phyloP scores from a whole-genome alignment of 2,888 invertebrate species.

The Chrysolina oricalcia region DNA sequence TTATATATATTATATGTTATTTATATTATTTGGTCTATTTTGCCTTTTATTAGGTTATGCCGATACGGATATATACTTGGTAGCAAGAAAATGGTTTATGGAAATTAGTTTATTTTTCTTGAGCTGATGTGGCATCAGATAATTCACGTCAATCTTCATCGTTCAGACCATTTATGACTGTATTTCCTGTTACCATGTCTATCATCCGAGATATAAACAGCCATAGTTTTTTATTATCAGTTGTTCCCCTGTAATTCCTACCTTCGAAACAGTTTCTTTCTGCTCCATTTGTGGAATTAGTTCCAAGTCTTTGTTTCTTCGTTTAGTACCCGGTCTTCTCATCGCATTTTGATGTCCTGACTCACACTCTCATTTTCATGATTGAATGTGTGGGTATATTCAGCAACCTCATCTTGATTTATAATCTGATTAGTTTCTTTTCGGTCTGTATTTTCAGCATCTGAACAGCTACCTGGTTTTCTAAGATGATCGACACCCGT shows the following conservation, averaged over 20 bases:
- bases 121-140: too few species aligned
- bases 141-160: too few species aligned
- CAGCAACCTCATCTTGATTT: neutral
- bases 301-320: neutral
- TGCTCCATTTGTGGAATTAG: neutral
- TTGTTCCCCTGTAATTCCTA: neutral
- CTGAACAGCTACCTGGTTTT: constrained; percentile 15
- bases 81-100: neutral
- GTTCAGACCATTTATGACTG: neutral
- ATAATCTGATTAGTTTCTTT: neutral
- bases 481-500: too few species aligned
- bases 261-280: neutral
- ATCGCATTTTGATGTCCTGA: neutral
- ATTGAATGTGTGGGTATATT: neutral
- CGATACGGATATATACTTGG: neutral
- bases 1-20: too few species aligned
- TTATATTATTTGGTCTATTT: neutral
- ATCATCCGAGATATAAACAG: neutral
- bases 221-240: neutral
- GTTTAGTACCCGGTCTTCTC: neutral
- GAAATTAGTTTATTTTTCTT: neutral
- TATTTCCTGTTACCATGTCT: neutral
- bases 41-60: neutral
- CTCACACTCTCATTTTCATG: neutral
- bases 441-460: constrained; percentile 9